These are phyloP conservation scores for Botia kubotai DNA, from an alignment of 2,797 vertebrate species.

Conservation along the genomic window DNA sequence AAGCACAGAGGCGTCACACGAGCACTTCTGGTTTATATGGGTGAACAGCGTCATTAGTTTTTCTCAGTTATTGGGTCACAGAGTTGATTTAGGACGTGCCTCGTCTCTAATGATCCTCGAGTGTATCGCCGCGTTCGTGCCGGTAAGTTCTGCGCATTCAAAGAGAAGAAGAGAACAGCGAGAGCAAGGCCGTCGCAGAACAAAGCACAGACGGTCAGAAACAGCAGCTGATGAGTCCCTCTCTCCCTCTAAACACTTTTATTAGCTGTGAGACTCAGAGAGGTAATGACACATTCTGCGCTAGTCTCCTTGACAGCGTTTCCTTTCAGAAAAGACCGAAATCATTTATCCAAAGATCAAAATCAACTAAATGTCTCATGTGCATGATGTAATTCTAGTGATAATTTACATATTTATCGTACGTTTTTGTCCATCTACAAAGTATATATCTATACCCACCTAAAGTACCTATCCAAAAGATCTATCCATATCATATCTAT, in stretches of 20 bases:
- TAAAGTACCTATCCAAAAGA: too few species aligned
- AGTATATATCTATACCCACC: too few species aligned
- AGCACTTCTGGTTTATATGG: not conserved
- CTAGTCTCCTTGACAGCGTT: constrained; percentile 3
- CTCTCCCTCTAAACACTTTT: not conserved
- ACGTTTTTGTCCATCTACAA: too few species aligned
- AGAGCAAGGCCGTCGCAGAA: not conserved
- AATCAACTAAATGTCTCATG: not conserved
- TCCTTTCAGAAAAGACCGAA: not conserved
- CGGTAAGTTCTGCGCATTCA: not conserved
- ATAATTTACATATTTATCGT: not conserved
- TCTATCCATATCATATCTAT: too few species aligned
- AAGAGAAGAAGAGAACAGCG: not conserved
- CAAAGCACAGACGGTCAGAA: not conserved
- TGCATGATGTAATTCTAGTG: not conserved
- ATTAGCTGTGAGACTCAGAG: not conserved
- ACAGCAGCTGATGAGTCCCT: not conserved
- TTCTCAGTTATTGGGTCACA: constrained; percentile 23
- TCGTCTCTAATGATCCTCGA: not conserved
- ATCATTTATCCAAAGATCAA: not conserved
- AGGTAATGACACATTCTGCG: not conserved
- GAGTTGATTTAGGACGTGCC: constrained; percentile 7
- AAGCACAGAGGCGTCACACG: not conserved
- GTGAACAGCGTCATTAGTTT: constrained; percentile 3
- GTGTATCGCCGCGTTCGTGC: not conserved